Base-by-base conservation (phyloP, 1,140 invertebrate genomes). In the Aphelenchoides besseyi region DNA sequence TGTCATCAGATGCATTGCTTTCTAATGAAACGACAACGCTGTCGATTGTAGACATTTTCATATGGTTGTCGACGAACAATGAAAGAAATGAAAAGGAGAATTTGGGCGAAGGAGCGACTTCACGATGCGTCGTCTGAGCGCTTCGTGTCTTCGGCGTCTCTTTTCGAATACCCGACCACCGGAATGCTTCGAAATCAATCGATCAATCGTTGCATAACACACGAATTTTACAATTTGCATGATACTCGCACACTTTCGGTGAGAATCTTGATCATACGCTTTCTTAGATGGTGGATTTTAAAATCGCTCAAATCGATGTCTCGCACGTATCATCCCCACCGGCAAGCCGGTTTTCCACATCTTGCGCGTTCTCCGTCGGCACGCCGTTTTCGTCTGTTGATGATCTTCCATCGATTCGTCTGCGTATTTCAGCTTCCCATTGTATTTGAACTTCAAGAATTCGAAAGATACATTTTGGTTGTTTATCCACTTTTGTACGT, bases 311-410 rank as follows among this genome's bases (percentile, higher is more conserved):
- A 48, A 48, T 48, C 41, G 41, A 23, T 23, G 41, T 48, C 41
- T 48, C 23, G 41, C 41, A 23, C 41, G 41, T 48, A 48, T 48
- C 41, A 23, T 48, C 41, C 12, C 41, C 41, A 23, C 12, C 41
- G 41, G 41, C 41, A 48, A 48, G 41, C 41, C 41, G 41, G 41
- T 48, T 48, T 48, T 48, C 41, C n/a, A n/a, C n/a, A n/a, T n/a
- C n/a, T 12, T 48, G 41, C 41, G 41, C 41, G 12, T 12, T 16
- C 23, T 23, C 41, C 23, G 41, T 48, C 41, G 41, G 41, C 41
- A 48, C 41, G 41, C 41, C 41, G 41, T 23, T 48, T 23, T 48
- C 41, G 12, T 48, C 41, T 23, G 41, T 12, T 23, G 41, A 23
- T 23, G 41, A 16, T 23, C 23, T 48, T 23, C 12, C 23, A 12